phyloP scores from a whole-genome alignment of 2,797 vertebrate species.

The Emydoidea blandingii region DNA sequence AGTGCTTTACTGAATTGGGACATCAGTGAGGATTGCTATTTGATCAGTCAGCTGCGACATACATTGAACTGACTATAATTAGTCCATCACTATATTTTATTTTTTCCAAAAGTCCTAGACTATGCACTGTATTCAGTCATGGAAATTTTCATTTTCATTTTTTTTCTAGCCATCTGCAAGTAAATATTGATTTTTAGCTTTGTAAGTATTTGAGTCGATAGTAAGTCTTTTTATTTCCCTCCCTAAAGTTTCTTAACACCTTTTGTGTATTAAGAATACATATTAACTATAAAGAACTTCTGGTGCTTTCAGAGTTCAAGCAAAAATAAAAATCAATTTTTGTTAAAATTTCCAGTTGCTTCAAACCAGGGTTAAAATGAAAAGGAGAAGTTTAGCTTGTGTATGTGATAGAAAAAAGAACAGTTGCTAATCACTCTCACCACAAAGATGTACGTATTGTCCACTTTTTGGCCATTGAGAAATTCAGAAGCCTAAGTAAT shows the following conservation, averaged over 20 bases:
- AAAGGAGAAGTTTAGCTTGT: not conserved
- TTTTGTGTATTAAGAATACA: slow-evolving; percentile 21
- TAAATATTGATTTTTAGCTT: slow-evolving; percentile 39
- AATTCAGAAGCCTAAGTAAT: slow-evolving; percentile 33
- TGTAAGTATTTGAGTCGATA: slow-evolving; percentile 41
- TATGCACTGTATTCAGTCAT: slow-evolving; percentile 6
- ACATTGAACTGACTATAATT: slow-evolving; percentile 58
- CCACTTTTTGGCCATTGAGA: slow-evolving; percentile 16
- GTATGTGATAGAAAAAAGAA: slow-evolving; percentile 24
- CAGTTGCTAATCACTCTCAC: slow-evolving; percentile 15
- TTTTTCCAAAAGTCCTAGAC: slow-evolving; percentile 9
- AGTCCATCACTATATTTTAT: not conserved
- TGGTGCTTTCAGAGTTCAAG: slow-evolving; percentile 24
- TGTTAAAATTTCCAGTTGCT: slow-evolving; percentile 36
- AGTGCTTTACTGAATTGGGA: slow-evolving; percentile 25
- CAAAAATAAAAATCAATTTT: not conserved
- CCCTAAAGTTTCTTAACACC: not conserved
- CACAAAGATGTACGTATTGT: slow-evolving; percentile 9
- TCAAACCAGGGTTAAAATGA: slow-evolving; percentile 19
- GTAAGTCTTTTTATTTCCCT: not conserved
- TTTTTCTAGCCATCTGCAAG: slow-evolving; percentile 24
- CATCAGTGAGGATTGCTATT: slow-evolving; percentile 51
- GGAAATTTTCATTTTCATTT: slow-evolving; percentile 48
- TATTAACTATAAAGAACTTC: slow-evolving; percentile 12
- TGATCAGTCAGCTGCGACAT: slow-evolving; percentile 62